Evolutionary conservation across 2,113 vertebrate genomes (phyloP).

Genomic region (Malurus cyaneus): DNA sequence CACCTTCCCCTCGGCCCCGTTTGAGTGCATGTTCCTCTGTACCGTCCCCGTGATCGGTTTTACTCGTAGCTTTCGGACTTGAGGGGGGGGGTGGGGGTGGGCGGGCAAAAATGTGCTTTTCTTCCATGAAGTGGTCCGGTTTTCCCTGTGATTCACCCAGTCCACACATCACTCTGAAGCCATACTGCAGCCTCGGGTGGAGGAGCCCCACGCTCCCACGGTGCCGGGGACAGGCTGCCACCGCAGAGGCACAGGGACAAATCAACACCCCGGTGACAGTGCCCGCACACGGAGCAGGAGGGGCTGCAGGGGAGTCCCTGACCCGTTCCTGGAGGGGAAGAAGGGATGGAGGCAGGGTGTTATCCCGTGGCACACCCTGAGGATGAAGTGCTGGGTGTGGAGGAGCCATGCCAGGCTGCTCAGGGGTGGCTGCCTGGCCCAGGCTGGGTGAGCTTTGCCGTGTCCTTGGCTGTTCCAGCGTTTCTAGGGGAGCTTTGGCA

Average conservation of each 20-base stretch:
- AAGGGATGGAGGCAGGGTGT: neutral
- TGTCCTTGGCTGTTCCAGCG: neutral
- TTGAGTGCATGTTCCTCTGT: conserved; percentile 75
- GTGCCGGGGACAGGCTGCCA: neutral
- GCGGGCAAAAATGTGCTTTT: conserved; percentile 58
- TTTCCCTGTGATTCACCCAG: conserved; percentile 15
- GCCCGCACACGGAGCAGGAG: neutral
- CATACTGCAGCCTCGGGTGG: neutral
- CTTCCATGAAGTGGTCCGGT: conserved; percentile 10
- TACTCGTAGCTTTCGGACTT: conserved; percentile 62
- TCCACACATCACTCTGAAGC: conserved; percentile 6
- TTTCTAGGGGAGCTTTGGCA: neutral
- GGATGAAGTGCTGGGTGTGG: neutral
- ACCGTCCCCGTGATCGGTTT: conserved; percentile 69
- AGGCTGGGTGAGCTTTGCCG: neutral
- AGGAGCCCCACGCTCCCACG: neutral
- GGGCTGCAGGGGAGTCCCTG: neutral
- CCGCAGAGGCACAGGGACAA: neutral
- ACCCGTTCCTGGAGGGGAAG: neutral
- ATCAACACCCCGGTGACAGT: neutral
- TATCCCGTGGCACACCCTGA: neutral
- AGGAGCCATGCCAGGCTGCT: neutral
- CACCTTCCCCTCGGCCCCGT: conserved; percentile 39
- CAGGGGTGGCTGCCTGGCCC: neutral
- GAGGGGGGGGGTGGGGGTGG: conserved; percentile 23